A percentile compares a stretch with the other conserved stretches of the same genome.
Evolutionary conservation across 1,140 invertebrate species (phyloP).

Genomic region (Rhopalosiphum padi): DNA sequence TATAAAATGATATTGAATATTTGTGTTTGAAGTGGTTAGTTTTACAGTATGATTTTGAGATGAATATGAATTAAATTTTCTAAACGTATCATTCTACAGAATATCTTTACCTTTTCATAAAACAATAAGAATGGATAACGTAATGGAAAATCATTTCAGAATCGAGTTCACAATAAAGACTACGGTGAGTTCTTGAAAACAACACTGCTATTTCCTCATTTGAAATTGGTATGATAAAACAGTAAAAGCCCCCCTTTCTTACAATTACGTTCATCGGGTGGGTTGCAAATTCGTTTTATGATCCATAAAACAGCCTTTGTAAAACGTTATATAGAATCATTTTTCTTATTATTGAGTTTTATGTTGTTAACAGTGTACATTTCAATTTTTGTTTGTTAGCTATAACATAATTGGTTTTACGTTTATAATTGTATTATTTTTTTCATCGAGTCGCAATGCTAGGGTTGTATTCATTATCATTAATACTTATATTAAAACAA

Average conservation of each 20-base stretch:
- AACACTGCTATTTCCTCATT: neutral
- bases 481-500: neutral
- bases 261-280: slow-evolving; percentile 3
- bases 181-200: neutral
- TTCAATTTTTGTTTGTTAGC: neutral
- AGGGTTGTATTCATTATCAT: neutral
- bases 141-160: neutral
- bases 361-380: neutral
- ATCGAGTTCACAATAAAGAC: neutral
- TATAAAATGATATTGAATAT: neutral
- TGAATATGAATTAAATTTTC: neutral
- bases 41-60: neutral
- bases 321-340: neutral
- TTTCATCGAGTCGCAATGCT: neutral
- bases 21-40: neutral
- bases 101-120: neutral
- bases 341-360: slow-evolving; percentile 31
- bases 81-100: neutral
- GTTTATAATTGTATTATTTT: neutral
- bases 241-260: neutral
- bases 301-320: slow-evolving; percentile 33
- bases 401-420: neutral
- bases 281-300: slow-evolving; percentile 37
- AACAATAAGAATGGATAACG: neutral
- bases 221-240: slow-evolving; percentile 32